These are phyloP conservation scores for Anagrus nilaparvatae DNA, from an alignment of 1,140 invertebrate genomes.

Conservation along the genomic window DNA sequence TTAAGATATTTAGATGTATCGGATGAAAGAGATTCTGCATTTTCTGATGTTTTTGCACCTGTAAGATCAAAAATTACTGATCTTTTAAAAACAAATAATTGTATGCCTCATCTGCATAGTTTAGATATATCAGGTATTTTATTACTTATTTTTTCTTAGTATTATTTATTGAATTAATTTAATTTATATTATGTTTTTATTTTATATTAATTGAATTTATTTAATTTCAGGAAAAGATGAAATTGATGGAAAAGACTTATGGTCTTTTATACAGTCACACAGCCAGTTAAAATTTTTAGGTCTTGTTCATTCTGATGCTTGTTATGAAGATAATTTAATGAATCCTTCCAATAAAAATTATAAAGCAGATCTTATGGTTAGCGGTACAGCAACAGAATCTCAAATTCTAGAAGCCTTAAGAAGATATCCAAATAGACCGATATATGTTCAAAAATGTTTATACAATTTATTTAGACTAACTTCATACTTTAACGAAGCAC, in stretches of 20 bases:
- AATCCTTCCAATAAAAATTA: conserved; percentile 40
- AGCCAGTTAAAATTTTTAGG: conserved; percentile 50
- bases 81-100: conserved; percentile 39
- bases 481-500: conserved; percentile 46
- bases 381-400: conserved; percentile 51
- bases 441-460: conserved; percentile 62
- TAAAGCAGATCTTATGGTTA: conserved; percentile 41
- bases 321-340: conserved; percentile 48
- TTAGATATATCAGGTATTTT: conserved; percentile 59
- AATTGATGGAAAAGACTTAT: conserved; percentile 44
- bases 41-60: conserved; percentile 39
- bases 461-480: conserved; percentile 63
- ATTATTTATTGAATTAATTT: not conserved
- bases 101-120: conserved; percentile 51
- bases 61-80: conserved; percentile 40
- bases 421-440: conserved; percentile 49
- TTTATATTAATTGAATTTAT: too few relatives aligned
- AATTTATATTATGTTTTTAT: not conserved
- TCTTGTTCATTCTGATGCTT: conserved; percentile 50
- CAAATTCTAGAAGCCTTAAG: conserved; percentile 56
- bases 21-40: conserved; percentile 45
- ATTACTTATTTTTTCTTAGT: not conserved
- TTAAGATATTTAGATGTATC: conserved; percentile 58
- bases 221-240: conserved; percentile 46
- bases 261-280: conserved; percentile 43